Evolutionary conservation across 2,797 vertebrate species (phyloP).

Genomic region (Danio aesculapii): DNA sequence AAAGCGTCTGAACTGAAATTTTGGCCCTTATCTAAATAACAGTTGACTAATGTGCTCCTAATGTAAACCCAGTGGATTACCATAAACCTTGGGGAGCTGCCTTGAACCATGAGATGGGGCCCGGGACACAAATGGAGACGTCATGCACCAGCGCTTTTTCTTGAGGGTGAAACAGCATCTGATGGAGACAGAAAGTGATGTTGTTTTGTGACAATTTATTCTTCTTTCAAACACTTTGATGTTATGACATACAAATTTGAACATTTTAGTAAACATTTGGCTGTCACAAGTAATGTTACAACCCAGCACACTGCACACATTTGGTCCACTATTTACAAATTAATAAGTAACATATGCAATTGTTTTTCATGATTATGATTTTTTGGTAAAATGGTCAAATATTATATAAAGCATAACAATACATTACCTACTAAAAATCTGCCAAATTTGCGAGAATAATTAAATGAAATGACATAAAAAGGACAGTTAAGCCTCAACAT

Average conservation of each 20-base stretch:
- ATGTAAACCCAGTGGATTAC: constrained; percentile 27
- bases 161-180: neutral
- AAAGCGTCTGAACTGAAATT: constrained; percentile 9
- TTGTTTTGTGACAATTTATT: neutral
- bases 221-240: neutral
- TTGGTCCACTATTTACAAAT: neutral
- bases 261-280: neutral
- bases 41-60: constrained; percentile 8
- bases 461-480: too few species aligned
- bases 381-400: neutral
- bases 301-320: neutral
- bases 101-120: neutral
- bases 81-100: neutral
- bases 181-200: neutral
- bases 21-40: constrained; percentile 42
- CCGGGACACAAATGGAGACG: neutral
- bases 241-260: neutral
- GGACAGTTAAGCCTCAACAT: too few species aligned
- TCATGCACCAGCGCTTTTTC: neutral
- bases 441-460: too few species aligned
- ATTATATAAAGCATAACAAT: too few species aligned
- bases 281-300: neutral
- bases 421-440: too few species aligned
- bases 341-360: neutral
- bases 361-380: neutral